Evolutionary conservation across 2,797 vertebrate genomes (phyloP).

Genomic region (Chaetodon trifasciatus): DNA sequence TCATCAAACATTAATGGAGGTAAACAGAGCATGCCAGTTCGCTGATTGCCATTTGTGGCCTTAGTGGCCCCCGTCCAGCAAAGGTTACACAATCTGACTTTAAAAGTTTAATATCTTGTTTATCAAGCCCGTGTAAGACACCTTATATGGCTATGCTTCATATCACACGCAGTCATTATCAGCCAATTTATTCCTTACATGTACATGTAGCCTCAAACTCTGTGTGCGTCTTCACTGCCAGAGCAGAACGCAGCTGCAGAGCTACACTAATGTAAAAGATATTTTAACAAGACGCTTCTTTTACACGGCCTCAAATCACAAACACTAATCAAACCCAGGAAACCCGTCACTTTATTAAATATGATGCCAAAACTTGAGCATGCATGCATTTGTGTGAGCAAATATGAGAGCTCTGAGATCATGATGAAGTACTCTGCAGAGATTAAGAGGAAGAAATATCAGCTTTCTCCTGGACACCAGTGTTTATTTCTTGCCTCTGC

Average conservation of each 20-base stretch:
- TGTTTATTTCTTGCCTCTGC: constrained; percentile 10
- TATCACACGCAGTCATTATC: constrained; percentile 16
- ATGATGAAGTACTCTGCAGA: constrained; percentile 9
- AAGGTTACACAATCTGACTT: background rate
- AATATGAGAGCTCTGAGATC: constrained; percentile 22
- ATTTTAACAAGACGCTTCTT: constrained; percentile 39
- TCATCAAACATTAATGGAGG: background rate
- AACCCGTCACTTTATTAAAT: constrained; percentile 41
- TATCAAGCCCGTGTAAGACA: background rate
- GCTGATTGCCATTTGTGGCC: background rate
- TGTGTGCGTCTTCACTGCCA: constrained; percentile 42
- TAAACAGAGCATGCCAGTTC: background rate
- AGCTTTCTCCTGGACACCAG: background rate
- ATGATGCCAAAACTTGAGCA: constrained; percentile 21
- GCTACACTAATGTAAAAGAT: constrained; percentile 34
- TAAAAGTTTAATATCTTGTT: constrained; percentile 21
- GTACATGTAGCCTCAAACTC: constrained; percentile 26
- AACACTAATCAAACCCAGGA: constrained; percentile 43
- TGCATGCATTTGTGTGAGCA: constrained; percentile 9
- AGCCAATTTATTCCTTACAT: constrained; percentile 50
- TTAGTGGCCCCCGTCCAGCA: background rate
- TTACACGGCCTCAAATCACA: constrained; percentile 27
- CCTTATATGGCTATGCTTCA: constrained; percentile 64
- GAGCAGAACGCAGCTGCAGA: constrained; percentile 50
- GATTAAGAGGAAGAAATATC: constrained; percentile 7